These are phyloP conservation scores for Desmophyllum pertusum DNA, from an alignment of 92 coral and sea anemone genomes.

Conservation along the genomic window DNA sequence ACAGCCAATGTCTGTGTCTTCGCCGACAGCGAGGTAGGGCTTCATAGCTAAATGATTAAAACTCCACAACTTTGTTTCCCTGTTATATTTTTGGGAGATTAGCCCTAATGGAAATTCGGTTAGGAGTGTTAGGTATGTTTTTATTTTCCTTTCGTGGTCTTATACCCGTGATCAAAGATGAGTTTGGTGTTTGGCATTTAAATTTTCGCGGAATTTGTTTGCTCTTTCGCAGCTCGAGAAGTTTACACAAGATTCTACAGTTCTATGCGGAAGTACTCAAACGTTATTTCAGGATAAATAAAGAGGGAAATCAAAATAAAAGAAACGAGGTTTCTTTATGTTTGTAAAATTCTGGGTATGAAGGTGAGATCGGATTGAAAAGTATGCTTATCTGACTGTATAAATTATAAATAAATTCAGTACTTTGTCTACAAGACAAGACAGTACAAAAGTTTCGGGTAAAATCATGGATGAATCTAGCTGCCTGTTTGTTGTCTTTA, in stretches of 20 bases:
- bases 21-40: constrained; percentile 89
- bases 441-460: too few species aligned
- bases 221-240: constrained; percentile 37
- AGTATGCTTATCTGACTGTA: background rate
- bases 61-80: background rate
- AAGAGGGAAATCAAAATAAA: background rate
- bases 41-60: background rate
- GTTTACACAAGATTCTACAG: constrained; percentile 7
- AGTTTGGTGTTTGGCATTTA: background rate
- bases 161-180: background rate
- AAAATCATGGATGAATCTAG: too few species aligned
- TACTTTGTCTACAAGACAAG: background rate
- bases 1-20: constrained; percentile 89
- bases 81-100: background rate
- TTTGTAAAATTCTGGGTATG: background rate
- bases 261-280: background rate
- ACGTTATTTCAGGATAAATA: background rate
- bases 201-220: constrained; percentile 37
- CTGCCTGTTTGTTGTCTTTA: background rate
- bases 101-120: background rate
- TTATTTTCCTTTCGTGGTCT: background rate
- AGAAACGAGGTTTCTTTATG: background rate
- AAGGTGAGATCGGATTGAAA: background rate
- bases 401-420: constrained; percentile 7
- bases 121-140: background rate